phyloP scores from a whole-genome alignment of 1,140 invertebrate species.

The Bombus soroeensis region DNA sequence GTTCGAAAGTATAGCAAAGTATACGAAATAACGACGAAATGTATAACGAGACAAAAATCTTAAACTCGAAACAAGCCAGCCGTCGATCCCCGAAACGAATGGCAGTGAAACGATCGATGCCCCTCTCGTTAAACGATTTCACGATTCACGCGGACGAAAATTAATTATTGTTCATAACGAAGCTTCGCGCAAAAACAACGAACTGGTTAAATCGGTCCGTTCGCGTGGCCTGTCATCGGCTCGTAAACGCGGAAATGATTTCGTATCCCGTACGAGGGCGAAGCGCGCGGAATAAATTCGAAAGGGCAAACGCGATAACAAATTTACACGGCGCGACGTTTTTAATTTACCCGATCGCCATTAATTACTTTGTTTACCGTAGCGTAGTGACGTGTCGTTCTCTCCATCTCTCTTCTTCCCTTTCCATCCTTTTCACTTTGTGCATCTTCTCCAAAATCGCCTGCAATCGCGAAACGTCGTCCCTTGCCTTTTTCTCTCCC shows the following conservation, averaged over 20 bases:
- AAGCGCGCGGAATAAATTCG: constrained; percentile 34
- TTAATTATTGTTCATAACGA: constrained; percentile 43
- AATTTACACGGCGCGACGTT: constrained; percentile 34
- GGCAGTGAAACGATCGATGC: no score
- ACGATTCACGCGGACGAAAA: constrained; percentile 23
- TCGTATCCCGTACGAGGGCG: background rate
- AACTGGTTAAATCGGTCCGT: constrained; percentile 20
- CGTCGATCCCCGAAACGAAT: background rate
- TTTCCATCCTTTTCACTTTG: background rate
- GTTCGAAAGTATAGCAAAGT: background rate
- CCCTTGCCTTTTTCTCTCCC: background rate
- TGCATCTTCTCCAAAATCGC: background rate
- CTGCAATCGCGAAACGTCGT: background rate
- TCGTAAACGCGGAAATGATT: constrained; percentile 43
- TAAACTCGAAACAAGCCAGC: background rate
- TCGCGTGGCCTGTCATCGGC: constrained; percentile 9
- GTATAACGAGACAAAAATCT: background rate
- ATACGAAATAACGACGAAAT: background rate
- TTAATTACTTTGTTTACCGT: constrained; percentile 40
- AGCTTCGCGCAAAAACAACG: constrained; percentile 17
- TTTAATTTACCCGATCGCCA: constrained; percentile 41
- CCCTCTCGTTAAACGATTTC: constrained; percentile 22
- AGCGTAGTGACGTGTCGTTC: background rate
- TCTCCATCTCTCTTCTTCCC: background rate
- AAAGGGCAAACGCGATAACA: constrained; percentile 24